Percentiles rank a stretch among this genome's conserved stretches.
These are phyloP conservation scores for Dendroctonus ponderosae DNA, from an alignment of 1,140 invertebrate genomes.

Conservation along the genomic window DNA sequence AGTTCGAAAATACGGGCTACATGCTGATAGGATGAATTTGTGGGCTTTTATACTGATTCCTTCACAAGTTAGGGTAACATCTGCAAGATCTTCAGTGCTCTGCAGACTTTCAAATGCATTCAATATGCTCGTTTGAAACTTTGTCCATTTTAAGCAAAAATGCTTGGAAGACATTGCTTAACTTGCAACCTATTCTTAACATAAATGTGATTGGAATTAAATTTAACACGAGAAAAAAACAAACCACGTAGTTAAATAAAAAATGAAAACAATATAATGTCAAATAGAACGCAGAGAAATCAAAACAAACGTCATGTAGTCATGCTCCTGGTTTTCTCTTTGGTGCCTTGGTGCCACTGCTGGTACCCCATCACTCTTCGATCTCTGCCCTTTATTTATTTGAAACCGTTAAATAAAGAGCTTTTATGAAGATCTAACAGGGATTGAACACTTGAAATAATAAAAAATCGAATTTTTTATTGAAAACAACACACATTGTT, in stretches of 20 bases:
- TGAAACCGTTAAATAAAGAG: too few relatives aligned
- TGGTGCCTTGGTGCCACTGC: too few relatives aligned
- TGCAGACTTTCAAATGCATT: conserved; percentile 57
- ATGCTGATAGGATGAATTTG: conserved; percentile 56
- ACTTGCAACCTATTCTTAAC: conserved; percentile 1
- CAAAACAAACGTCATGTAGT: conserved; percentile 29
- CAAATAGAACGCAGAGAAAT: conserved; percentile 18
- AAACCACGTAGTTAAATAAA: conserved; percentile 31
- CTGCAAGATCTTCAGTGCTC: conserved; percentile 59
- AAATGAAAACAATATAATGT: conserved; percentile 26
- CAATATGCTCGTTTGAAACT: conserved; percentile 60
- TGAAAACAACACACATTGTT: too few relatives aligned
- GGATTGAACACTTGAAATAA: too few relatives aligned
- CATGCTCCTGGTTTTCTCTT: neutral
- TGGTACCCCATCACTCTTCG: too few relatives aligned
- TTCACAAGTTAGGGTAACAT: conserved; percentile 63
- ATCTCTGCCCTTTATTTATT: too few relatives aligned
- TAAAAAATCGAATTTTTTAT: too few relatives aligned
- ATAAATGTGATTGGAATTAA: conserved; percentile 19
- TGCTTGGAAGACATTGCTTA: conserved; percentile 52
- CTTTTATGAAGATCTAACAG: too few relatives aligned
- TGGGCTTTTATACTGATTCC: conserved; percentile 56
- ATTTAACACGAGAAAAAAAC: conserved; percentile 13
- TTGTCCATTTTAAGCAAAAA: conserved; percentile 65
- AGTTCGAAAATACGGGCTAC: conserved; percentile 55